Conservation (phyloP, 2,797 vertebrate species). For the Kryptolebias ocellatus region DNA sequence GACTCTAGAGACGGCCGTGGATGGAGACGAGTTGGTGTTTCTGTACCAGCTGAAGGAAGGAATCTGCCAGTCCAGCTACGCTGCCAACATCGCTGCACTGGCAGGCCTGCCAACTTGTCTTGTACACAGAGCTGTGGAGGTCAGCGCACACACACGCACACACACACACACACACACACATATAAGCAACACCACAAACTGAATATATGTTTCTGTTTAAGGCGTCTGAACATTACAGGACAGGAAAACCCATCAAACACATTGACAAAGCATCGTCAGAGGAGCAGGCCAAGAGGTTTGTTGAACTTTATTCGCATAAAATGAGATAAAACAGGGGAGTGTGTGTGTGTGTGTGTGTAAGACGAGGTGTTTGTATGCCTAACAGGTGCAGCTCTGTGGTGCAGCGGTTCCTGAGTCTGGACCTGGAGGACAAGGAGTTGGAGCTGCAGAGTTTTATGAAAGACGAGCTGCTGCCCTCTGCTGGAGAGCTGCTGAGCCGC, state of each 20-base stretch:
- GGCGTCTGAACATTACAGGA: conserved; percentile 86
- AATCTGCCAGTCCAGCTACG: conserved; percentile 89
- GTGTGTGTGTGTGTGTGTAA: neutral
- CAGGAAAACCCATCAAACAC: conserved; percentile 82
- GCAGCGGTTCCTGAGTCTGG: conserved; percentile 87
- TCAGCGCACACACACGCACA: conserved; percentile 62
- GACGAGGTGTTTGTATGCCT: conserved; percentile 14
- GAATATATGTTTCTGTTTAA: conserved; percentile 52
- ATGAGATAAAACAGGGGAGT: neutral
- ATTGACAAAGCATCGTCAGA: conserved; percentile 76
- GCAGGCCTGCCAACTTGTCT: conserved; percentile 88
- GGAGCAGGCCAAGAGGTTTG: conserved; percentile 81
- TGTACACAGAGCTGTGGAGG: conserved; percentile 89
- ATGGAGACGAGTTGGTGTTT: conserved; percentile 92
- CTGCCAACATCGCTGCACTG: conserved; percentile 92
- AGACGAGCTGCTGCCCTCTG: conserved; percentile 85
- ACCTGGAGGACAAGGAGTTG: conserved; percentile 86
- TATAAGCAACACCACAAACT: conserved; percentile 11
- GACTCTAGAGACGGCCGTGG: conserved; percentile 94
- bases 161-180: conserved; percentile 15
- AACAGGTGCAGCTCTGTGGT: conserved; percentile 86
- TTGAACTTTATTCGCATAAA: conserved; percentile 9
- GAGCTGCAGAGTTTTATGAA: conserved; percentile 87
- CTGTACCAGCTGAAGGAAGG: conserved; percentile 94
- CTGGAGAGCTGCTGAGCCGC: conserved; percentile 60